Evolutionary conservation across 2,797 vertebrate genomes (phyloP).

Genomic region (Gallinago stenura): DNA sequence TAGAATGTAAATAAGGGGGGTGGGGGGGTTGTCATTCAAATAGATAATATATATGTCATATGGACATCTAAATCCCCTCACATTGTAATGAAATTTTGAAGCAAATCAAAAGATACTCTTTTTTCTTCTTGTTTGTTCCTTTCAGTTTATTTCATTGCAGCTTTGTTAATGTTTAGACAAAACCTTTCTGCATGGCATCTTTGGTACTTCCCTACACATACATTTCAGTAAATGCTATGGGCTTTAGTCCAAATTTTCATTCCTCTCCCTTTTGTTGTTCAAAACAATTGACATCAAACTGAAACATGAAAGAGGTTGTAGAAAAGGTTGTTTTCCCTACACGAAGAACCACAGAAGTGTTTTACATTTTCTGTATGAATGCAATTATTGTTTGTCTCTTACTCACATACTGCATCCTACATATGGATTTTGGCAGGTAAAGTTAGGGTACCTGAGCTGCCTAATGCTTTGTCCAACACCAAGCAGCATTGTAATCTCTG

Average conservation of each 20-base stretch:
- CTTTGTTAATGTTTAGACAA: neutral
- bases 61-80: neutral
- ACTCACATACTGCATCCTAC: neutral
- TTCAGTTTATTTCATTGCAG: neutral
- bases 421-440: neutral
- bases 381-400: neutral
- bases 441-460: neutral
- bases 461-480: neutral
- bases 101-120: neutral
- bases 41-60: neutral
- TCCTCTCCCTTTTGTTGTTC: slow-evolving; percentile 43
- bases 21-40: neutral
- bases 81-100: neutral
- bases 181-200: neutral
- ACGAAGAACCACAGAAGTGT: neutral
- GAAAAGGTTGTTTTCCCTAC: neutral
- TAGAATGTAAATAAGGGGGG: neutral
- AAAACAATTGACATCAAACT: slow-evolving; percentile 38
- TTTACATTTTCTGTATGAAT: neutral
- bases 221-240: neutral
- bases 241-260: slow-evolving; percentile 24
- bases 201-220: neutral
- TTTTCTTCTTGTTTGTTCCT: neutral
- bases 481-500: neutral
- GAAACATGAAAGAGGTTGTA: slow-evolving; percentile 35